Conservation (phyloP, 2,797 vertebrate species). For the Rousettus madagascariensis region DNA sequence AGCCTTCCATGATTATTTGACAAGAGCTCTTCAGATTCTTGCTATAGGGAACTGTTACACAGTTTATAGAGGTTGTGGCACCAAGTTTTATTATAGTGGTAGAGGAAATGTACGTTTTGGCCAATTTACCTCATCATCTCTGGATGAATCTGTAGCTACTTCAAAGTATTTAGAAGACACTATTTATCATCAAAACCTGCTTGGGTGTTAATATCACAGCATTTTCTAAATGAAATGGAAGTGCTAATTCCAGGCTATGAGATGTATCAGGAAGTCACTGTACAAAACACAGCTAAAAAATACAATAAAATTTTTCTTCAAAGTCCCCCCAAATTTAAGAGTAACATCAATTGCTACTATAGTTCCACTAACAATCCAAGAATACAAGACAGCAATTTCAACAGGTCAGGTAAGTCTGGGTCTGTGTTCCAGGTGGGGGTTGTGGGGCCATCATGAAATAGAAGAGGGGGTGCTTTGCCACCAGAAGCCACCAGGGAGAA, state of each 20-base stretch:
- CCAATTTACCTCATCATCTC: conserved; percentile 19
- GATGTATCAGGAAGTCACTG: neutral
- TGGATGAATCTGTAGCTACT: neutral
- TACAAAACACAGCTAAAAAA: neutral
- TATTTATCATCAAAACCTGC: neutral
- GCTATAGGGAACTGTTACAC: neutral
- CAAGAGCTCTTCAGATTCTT: conserved; percentile 60
- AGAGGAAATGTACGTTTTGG: neutral
- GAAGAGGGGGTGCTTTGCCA: neutral
- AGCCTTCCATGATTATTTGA: conserved; percentile 60
- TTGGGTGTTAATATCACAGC: neutral
- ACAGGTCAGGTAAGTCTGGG: neutral
- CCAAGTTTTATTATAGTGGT: neutral
- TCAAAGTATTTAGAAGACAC: fast-evolving
- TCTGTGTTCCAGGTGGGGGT: neutral
- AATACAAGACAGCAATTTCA: neutral
- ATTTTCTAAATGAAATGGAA: neutral
- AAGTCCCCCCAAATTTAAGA: neutral
- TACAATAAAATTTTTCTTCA: neutral
- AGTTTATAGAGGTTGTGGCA: neutral
- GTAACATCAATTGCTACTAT: conserved; percentile 4
- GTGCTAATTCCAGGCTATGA: conserved; percentile 39
- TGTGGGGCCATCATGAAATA: neutral
- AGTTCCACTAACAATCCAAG: neutral
- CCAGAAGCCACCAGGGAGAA: neutral